phyloP scores from a whole-genome alignment of 2,797 vertebrate species.

The Carduelis carduelis region DNA sequence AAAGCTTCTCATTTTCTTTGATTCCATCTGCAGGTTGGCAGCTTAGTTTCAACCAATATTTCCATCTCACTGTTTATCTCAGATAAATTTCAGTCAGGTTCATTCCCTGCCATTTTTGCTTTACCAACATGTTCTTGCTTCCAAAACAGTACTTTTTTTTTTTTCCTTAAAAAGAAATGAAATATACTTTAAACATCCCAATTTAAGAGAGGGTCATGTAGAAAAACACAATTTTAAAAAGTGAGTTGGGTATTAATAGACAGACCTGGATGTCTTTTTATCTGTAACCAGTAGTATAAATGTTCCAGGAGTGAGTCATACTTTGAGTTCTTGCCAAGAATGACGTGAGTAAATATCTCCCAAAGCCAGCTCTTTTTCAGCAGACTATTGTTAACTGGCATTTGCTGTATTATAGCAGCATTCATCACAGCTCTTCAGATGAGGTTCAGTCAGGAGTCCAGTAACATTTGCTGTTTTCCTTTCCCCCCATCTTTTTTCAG shows the following conservation, averaged over 20 bases:
- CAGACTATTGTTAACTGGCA: constrained; percentile 23
- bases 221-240: background rate
- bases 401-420: constrained; percentile 14
- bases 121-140: background rate
- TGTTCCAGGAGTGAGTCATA: constrained; percentile 46
- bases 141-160: background rate
- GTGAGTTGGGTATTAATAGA: background rate
- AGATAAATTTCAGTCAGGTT: background rate
- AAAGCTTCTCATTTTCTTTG: constrained; percentile 25
- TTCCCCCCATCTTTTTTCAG: background rate
- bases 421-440: constrained; percentile 16
- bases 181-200: background rate
- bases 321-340: constrained; percentile 40
- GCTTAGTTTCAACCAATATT: background rate
- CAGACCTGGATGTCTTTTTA: background rate
- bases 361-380: constrained; percentile 37
- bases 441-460: background rate
- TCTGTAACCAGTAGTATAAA: constrained; percentile 9
- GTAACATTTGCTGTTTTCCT: background rate
- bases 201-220: background rate
- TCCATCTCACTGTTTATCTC: background rate
- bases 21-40: constrained; percentile 19
- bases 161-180: background rate
- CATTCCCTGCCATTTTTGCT: background rate
- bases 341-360: constrained; percentile 41